Evolutionary conservation across 2,888 invertebrate species (phyloP).

Genomic region (Trachelus tabidus): DNA sequence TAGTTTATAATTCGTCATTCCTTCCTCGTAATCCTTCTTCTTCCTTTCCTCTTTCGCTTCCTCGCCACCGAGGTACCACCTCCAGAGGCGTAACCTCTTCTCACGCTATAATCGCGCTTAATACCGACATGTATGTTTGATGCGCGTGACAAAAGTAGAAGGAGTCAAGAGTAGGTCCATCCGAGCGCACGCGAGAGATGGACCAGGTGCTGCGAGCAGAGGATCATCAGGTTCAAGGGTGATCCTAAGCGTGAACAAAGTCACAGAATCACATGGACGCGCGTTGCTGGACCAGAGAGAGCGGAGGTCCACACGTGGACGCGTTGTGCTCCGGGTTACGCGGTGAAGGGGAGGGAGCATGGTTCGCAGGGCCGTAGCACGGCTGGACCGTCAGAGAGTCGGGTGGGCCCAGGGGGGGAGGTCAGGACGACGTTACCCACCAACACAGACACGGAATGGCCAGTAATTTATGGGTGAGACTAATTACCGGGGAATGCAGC

Average conservation of each 20-base stretch:
- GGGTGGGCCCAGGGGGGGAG: constrained; percentile 11
- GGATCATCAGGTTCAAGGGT: not conserved
- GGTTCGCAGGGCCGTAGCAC: not conserved
- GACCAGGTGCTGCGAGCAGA: not conserved
- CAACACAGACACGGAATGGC: constrained; percentile 58
- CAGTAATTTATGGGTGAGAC: constrained; percentile 63
- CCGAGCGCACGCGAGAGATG: not conserved
- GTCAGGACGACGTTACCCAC: constrained; percentile 34
- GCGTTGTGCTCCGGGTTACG: not conserved
- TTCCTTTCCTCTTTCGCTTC: not conserved
- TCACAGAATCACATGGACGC: not conserved
- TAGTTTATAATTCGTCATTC: constrained; percentile 11
- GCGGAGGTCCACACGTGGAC: not conserved
- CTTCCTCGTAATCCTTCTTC: not conserved
- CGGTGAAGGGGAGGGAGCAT: not conserved
- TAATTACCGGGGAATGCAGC: constrained; percentile 64
- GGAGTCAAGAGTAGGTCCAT: not conserved
- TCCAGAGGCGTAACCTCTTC: constrained; percentile 18
- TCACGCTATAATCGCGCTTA: constrained; percentile 35
- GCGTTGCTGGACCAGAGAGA: not conserved
- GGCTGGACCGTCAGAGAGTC: not conserved
- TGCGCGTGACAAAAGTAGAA: constrained; percentile 42
- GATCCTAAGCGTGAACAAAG: not conserved
- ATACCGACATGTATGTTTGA: constrained; percentile 26
- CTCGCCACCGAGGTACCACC: not conserved